Percentiles rank a stretch among this genome's conserved stretches.
These are phyloP conservation scores for Oedothorax gibbosus DNA, from an alignment of 1,140 invertebrate species.

Conservation along the genomic window DNA sequence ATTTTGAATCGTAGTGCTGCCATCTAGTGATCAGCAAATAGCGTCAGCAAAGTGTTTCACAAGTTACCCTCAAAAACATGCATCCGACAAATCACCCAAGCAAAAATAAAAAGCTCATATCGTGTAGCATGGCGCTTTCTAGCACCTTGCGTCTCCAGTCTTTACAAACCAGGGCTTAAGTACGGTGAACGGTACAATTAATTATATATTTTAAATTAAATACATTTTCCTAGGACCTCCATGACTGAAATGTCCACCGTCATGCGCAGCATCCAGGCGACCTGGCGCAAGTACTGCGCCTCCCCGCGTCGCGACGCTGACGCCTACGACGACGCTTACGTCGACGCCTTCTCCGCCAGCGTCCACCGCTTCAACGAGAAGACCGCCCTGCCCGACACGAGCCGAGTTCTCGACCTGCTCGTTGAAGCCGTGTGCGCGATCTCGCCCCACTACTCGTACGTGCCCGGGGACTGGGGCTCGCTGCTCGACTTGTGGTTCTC, in stretches of 20 bases:
- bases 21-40: too few relatives aligned
- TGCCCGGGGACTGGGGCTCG: not conserved
- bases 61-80: too few relatives aligned
- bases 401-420: slow-evolving; percentile 14
- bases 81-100: too few relatives aligned
- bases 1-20: too few relatives aligned
- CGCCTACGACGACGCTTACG: slow-evolving; percentile 26
- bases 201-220: too few relatives aligned
- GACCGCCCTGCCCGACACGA: not conserved
- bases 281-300: not conserved
- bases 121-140: too few relatives aligned
- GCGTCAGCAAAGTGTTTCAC: too few relatives aligned
- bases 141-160: too few relatives aligned
- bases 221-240: slow-evolving; percentile 21
- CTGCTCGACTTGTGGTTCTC: slow-evolving; percentile 24
- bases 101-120: too few relatives aligned
- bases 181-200: too few relatives aligned
- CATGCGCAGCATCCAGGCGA: slow-evolving; percentile 8
- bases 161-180: too few relatives aligned
- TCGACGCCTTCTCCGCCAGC: slow-evolving; percentile 4
- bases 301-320: not conserved
- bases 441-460: slow-evolving; percentile 48
- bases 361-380: slow-evolving; percentile 29
- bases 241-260: slow-evolving; percentile 37
- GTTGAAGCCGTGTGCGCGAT: slow-evolving; percentile 34